phyloP scores from a whole-genome alignment of 2,888 invertebrate species.

The Notocelia uddmanniana region DNA sequence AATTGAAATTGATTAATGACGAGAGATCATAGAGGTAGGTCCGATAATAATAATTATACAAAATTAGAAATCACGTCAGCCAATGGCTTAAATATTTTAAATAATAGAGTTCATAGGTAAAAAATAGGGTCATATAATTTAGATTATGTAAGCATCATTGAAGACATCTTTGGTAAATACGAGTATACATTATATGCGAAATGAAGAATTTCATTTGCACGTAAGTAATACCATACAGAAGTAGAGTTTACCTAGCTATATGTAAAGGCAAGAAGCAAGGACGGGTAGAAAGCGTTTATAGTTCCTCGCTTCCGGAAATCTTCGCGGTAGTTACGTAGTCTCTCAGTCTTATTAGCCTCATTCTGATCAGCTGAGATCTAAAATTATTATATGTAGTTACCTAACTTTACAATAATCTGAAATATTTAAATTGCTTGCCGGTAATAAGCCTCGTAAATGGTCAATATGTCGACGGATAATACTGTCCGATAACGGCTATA shows the following conservation, averaged over 20 bases:
- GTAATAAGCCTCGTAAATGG: constrained; percentile 47
- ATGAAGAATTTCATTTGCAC: constrained; percentile 32
- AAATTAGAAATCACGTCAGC: neutral
- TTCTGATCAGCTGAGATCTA: constrained; percentile 70
- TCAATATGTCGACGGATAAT: constrained; percentile 49
- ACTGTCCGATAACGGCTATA: constrained; percentile 69
- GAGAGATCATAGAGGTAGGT: too few species aligned
- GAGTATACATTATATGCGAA: constrained; percentile 32
- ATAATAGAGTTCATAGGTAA: constrained; percentile 23
- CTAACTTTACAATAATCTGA: constrained; percentile 39
- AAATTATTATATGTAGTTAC: constrained; percentile 54
- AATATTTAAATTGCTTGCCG: constrained; percentile 23
- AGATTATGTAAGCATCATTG: constrained; percentile 30
- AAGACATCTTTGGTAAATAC: constrained; percentile 36
- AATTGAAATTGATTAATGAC: too few species aligned
- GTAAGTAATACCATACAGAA: constrained; percentile 61
- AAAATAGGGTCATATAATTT: constrained; percentile 16
- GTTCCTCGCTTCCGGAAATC: constrained; percentile 80
- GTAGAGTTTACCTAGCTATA: constrained; percentile 79
- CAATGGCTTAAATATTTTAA: constrained; percentile 8
- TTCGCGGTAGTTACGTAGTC: constrained; percentile 81
- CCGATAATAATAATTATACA: neutral
- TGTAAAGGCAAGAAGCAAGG: constrained; percentile 85
- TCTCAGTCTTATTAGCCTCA: constrained; percentile 83
- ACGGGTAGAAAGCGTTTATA: constrained; percentile 84